These are phyloP conservation scores for Rhorus exstirpatorius DNA, from an alignment of 2,888 invertebrate species.

Conservation along the genomic window DNA sequence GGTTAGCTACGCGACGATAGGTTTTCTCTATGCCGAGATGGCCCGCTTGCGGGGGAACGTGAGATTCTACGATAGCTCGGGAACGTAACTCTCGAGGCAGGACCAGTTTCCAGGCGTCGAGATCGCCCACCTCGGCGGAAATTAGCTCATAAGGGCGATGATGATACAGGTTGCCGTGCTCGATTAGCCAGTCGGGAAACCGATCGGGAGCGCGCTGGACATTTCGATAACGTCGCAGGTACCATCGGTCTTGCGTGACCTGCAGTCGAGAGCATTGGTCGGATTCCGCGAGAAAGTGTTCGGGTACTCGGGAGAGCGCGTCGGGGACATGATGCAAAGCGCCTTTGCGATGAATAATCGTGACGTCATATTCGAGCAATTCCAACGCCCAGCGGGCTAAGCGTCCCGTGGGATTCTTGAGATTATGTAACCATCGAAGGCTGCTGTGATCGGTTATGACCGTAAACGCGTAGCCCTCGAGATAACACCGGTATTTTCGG, in stretches of 20 bases:
- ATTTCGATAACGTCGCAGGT: not conserved
- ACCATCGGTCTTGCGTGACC: constrained; percentile 24
- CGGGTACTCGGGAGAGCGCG: constrained; percentile 64
- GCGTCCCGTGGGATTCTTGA: constrained; percentile 72
- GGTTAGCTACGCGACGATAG: too few species aligned
- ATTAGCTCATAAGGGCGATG: not conserved
- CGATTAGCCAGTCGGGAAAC: constrained; percentile 26
- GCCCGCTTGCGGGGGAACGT: too few species aligned
- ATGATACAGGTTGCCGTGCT: not conserved
- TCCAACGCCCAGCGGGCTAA: constrained; percentile 73
- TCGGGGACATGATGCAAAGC: constrained; percentile 61
- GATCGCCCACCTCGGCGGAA: not conserved
- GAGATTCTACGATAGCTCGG: too few species aligned
- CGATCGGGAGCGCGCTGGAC: not conserved
- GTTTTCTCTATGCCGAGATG: too few species aligned
- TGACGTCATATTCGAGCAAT: constrained; percentile 63
- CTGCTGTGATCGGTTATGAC: constrained; percentile 74
- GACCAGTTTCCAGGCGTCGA: too few species aligned
- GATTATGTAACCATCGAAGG: constrained; percentile 70
- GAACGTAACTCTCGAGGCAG: too few species aligned
- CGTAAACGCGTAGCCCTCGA: constrained; percentile 71
- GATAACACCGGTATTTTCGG: constrained; percentile 68
- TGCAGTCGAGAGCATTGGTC: too few species aligned
- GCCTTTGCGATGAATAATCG: constrained; percentile 55
- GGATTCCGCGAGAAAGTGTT: constrained; percentile 8